phyloP scores from a whole-genome alignment of 2,888 invertebrate genomes.

The Beris morrisii region DNA sequence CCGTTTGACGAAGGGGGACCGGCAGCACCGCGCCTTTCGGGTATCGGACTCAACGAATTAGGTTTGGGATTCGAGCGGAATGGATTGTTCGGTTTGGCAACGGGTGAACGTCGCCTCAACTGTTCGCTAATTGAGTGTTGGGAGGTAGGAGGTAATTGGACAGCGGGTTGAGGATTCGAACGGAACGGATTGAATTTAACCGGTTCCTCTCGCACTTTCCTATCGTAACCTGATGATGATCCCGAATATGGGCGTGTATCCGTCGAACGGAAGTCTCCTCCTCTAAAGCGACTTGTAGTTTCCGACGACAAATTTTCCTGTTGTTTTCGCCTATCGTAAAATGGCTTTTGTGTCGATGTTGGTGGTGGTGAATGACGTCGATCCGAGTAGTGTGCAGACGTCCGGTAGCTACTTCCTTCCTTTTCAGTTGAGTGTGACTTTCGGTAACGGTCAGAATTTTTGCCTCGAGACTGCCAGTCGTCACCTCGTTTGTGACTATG shows the following conservation, averaged over 20 bases:
- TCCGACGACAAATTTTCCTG: neutral
- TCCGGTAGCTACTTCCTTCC: slow-evolving; percentile 1
- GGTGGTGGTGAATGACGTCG: neutral
- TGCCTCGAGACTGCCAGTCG: neutral
- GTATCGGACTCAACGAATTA: slow-evolving; percentile 13
- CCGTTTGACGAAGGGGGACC: no score
- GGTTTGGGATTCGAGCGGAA: slow-evolving; percentile 10
- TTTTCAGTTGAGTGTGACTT: neutral
- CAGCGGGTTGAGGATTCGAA: slow-evolving; percentile 2
- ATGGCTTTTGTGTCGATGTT: neutral
- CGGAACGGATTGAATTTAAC: slow-evolving; percentile 19
- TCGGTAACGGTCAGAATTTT: neutral
- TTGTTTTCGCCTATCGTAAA: slow-evolving; percentile 3
- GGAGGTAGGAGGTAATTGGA: neutral
- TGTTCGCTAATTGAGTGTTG: neutral
- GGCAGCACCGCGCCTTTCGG: slow-evolving; percentile 1
- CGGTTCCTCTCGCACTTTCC: neutral
- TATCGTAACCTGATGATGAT: neutral
- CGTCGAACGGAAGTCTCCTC: neutral
- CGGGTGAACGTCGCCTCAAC: neutral
- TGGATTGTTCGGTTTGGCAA: slow-evolving; percentile 7
- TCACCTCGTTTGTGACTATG: slow-evolving; percentile 20
- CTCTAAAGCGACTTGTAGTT: slow-evolving; percentile 2
- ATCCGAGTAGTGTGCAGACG: neutral
- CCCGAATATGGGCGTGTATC: neutral